These are phyloP conservation scores for Anolis carolinensis DNA, from an alignment of 2,113 vertebrate genomes.

Conservation along the genomic window DNA sequence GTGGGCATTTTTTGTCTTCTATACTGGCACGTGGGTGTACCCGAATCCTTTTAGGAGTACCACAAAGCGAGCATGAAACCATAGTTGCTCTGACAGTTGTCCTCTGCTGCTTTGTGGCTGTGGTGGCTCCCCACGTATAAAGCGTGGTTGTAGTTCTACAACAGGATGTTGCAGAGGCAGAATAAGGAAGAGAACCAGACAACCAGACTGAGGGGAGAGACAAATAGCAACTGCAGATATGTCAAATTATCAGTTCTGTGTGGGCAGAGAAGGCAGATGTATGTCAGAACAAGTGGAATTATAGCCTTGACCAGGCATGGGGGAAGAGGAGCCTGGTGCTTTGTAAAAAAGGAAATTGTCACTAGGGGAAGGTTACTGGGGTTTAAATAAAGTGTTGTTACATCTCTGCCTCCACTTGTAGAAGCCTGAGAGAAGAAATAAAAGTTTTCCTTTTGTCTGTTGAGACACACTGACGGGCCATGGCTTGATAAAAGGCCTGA, in stretches of 20 bases:
- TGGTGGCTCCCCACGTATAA: not conserved
- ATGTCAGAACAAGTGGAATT: no score
- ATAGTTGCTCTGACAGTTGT: not conserved
- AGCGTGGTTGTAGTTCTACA: no score
- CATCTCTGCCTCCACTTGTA: not conserved
- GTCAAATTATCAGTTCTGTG: not conserved
- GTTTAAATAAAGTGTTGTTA: not conserved
- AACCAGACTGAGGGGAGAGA: not conserved
- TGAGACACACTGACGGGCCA: fast-evolving
- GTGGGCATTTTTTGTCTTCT: not conserved
- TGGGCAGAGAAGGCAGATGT: not conserved
- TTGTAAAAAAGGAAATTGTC: not conserved
- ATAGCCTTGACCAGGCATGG: not conserved
- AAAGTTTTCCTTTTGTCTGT: not conserved
- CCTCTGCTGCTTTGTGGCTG: not conserved
- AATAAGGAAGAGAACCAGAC: not conserved
- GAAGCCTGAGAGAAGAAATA: constrained; percentile 11
- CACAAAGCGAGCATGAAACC: not conserved
- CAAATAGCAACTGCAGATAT: no score
- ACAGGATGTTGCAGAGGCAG: not conserved
- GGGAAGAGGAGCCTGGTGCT: not conserved
- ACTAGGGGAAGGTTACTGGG: no score
- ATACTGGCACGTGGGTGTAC: not conserved
- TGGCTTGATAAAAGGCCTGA: constrained; percentile 42
- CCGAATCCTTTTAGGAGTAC: not conserved